Evolutionary conservation across 2,888 invertebrate genomes (phyloP), one percentile per base, ranked within the genome.

Genomic region (Nasonovia ribisnigri): DNA sequence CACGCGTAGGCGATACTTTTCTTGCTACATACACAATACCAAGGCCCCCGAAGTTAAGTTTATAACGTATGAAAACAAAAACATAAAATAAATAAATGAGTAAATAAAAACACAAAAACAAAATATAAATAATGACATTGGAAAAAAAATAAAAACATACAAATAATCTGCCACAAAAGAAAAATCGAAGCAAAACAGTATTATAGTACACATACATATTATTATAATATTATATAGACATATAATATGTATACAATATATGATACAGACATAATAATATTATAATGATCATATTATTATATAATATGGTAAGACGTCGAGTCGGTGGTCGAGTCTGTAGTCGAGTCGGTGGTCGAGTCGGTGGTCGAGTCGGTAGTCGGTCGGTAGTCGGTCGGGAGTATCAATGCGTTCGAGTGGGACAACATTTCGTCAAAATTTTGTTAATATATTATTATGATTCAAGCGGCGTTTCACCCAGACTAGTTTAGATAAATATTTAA

Each of bases 1-100:
- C 96, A 99, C 99, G 97, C 98, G 98, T 96, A 99, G 97, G 96
- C 98, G 98, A 97, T 98, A 99, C 97, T 98, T 98, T 97, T 98
- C 98, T 97, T 98, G 98, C 99, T 99, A 97, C 93, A 93, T 97
- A 97, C 95, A 95, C 95, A 94, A 95, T 95, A 95, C 94, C 95
- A 95, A 95, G 95, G 95, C 95, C 95, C 95, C 95, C 95, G 95
- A 94, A 95, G 94, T 92, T 77, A 94, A 94, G 94, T 94, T 94
- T 94, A 94, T 94, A 93, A 94, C 57, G 88, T 94, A 94, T 88
- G 88, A 92, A 94, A 94, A 92, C 94, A 67, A 94, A 95, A 92
- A 92, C 96, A 97, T 46, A 97, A 96, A 96, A 95, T 96, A 94
- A 92, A 88, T 51, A 94, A 94, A 91, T 13, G 57, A 86, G 92